Evolutionary conservation across 1,140 invertebrate species (phyloP), one percentile per base, ranked within the genome.

Genomic region (Drosophila kohkoa): DNA sequence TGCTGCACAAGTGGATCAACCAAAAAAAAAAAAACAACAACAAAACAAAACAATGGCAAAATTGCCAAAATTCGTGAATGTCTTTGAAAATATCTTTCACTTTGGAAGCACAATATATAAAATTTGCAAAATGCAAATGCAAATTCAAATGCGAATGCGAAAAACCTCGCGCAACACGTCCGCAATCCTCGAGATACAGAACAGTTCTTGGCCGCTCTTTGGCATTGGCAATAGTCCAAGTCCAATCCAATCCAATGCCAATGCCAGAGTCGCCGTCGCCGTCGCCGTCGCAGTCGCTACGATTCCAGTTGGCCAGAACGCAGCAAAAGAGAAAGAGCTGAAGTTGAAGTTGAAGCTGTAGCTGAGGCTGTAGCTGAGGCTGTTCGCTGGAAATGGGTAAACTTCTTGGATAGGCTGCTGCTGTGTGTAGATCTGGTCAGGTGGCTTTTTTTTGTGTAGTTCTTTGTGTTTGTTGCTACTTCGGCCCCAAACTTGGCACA

Each of bases 101-200:
- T 41, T 43, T n/a, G 3, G n/a, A 52, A 15, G 38, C 30, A 57
- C 3, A 51, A 32, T 20, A 57, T 45, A 32, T 30, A 57, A 30
- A 43, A 51, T 4, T 13, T 51, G 8, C 41, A 3, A 38, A 63
- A 57, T 10, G 25, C 20, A 25, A 30, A 11, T 16, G 2, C 43
- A 68, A 63, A 57, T 10, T 15, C 20, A 20, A 30, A 11, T 16
- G 2, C 43, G 63, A 38, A 25, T 45, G 52, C 30, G 32, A 25
- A 3, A 25, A 32, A 35, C 8, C 4, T 8, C n/a, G 13, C 20
- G 28, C 60, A 41, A 75, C 72, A 78, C 76, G 76, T 78, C 76
- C 65, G 76, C 76, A 58, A 60, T 62, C 35, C 76, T 65, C 76
- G 66, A 78, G 49, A 60, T 58, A 30, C 72, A 75, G 72, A 78